A percentile compares a stretch with the other conserved stretches of the same genome.
phyloP scores from a whole-genome alignment of 2,113 vertebrate genomes.

The Cyanocitta stelleri region DNA sequence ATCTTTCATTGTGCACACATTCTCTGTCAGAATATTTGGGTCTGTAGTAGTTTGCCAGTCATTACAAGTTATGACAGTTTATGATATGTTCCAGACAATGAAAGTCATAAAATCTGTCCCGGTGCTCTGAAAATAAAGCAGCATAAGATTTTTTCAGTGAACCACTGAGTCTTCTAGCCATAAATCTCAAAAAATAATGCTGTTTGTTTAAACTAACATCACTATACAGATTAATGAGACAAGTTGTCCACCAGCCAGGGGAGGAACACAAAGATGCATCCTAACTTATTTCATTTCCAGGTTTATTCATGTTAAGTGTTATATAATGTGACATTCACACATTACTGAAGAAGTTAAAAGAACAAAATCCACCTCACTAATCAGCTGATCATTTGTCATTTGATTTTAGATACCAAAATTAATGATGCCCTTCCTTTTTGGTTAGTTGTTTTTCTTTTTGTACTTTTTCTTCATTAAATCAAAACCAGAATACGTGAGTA shows the following conservation, averaged over 20 bases:
- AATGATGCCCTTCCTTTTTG: constrained; percentile 55
- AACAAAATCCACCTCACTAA: constrained; percentile 58
- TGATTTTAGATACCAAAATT: constrained; percentile 56
- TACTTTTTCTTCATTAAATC: constrained; percentile 23
- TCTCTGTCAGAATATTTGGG: background rate
- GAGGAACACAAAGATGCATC: constrained; percentile 55
- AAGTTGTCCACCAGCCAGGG: constrained; percentile 36
- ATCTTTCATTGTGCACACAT: background rate
- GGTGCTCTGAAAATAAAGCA: constrained; percentile 8
- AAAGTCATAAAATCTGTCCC: background rate
- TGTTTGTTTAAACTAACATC: constrained; percentile 60
- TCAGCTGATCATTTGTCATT: constrained; percentile 67
- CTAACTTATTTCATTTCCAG: constrained; percentile 51
- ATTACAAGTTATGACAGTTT: constrained; percentile 3
- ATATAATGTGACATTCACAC: constrained; percentile 66
- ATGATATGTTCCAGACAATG: background rate
- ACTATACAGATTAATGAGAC: constrained; percentile 58
- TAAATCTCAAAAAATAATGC: constrained; percentile 54
- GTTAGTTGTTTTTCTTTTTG: background rate
- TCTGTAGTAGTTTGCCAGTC: background rate
- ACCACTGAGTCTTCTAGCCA: background rate
- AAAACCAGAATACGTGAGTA: background rate
- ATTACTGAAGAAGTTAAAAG: constrained; percentile 54
- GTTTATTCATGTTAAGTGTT: constrained; percentile 60
- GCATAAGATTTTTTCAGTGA: constrained; percentile 17